Evolutionary conservation across 2,797 vertebrate genomes (phyloP), one percentile per base, ranked within the genome.

Genomic region (Urosaurus nigricauda): DNA sequence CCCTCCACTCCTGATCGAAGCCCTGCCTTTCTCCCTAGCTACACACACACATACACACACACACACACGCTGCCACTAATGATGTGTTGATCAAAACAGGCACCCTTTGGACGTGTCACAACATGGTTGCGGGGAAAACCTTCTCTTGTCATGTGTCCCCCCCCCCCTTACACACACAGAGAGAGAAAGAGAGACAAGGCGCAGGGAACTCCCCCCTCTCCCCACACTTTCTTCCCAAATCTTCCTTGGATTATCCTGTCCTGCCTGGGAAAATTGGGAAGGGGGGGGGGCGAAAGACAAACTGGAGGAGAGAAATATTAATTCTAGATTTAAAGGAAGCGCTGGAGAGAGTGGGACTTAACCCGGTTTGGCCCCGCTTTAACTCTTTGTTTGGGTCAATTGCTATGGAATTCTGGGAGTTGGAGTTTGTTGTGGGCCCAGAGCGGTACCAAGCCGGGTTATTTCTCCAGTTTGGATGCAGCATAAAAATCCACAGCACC

Each of bases 61-160:
- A 87, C 91, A 88, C 89, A 89, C 88, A 86, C 85, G 77, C 90
- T 84, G 90, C 84, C 88, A 87, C 83, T 91, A 92, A 92, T 93
- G 84, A 89, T 82, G 91, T 90, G 87, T 91, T 91, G 88, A 89
- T 93, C 85, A 86, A 89, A 89, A 91, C 93, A 90, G 68, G 88
- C 91, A 85, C 90, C 84, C 82, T 87, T 92, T 74, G 80, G 92
- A 91, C 89, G 88, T 92, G 90, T 83, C 85, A 89, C 87, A 91
- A 90, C 89, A 90, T 79, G 63, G 84, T 89, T 89, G 87, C 65
- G 40, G 85, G 85, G 86, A 35, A 89, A 82, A 35, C 7, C 3
- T 73, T 65, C 83, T 79, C 71, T 53, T 56, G 24, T 51, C 65
- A 2, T 32, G 65, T 24, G 3, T 11, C n/a, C 29, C n/a, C 12